Evolutionary conservation across 2,113 vertebrate species (phyloP).

Genomic region (Pachycephala philippinensis): DNA sequence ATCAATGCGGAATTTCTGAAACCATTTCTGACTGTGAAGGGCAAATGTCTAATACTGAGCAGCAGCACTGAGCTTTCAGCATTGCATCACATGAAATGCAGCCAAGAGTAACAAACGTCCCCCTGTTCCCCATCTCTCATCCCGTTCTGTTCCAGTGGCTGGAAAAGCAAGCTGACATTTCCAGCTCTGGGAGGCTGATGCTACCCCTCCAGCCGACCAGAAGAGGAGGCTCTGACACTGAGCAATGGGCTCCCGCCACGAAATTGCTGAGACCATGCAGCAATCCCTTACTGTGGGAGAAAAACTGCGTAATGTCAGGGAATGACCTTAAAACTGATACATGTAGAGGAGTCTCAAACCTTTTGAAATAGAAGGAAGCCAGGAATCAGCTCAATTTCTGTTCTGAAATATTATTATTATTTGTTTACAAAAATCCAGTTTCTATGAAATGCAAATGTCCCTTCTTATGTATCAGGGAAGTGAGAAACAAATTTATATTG

Average conservation of each 20-base stretch:
- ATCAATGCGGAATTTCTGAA: neutral
- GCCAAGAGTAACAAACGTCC: neutral
- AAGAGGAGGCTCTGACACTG: constrained; percentile 60
- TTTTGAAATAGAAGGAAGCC: neutral
- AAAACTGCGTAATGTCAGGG: neutral
- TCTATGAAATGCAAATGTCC: neutral
- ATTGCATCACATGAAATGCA: neutral
- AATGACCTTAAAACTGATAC: neutral
- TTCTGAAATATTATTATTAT: neutral
- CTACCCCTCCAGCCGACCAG: constrained; percentile 15
- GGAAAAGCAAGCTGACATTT: neutral
- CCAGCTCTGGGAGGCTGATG: neutral
- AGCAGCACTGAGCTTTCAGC: neutral
- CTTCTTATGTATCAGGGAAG: neutral
- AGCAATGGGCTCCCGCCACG: neutral
- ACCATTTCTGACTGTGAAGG: neutral
- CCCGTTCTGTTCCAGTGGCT: neutral
- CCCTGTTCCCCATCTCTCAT: neutral
- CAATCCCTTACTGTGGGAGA: rapidly evolving
- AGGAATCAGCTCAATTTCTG: neutral
- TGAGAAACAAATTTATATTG: neutral
- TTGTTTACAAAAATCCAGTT: neutral
- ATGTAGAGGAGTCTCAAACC: neutral
- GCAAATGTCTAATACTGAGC: neutral
- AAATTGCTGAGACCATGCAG: neutral